Conservation (phyloP, 2,113 vertebrate species). For the Vulpes vulpes region DNA sequence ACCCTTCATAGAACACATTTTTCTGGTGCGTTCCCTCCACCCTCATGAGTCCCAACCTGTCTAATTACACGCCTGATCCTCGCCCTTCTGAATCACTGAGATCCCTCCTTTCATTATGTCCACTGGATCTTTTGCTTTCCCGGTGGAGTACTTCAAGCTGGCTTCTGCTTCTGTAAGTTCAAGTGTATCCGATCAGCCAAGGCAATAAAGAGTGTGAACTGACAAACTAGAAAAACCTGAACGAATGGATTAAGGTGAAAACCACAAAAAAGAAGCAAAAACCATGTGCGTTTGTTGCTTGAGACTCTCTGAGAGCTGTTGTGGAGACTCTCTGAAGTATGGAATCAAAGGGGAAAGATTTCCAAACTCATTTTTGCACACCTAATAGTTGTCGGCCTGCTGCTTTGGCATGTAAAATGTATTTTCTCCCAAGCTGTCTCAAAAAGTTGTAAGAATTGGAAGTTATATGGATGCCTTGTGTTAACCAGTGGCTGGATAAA, state of each 20-base stretch:
- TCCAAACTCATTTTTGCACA: not conserved
- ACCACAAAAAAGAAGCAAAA: not conserved
- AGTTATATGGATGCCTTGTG: not conserved
- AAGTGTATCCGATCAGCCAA: not conserved
- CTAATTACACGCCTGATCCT: slow-evolving; percentile 58
- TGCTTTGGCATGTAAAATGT: slow-evolving; percentile 31
- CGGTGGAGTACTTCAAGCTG: not conserved
- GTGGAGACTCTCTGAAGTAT: not conserved
- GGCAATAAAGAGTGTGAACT: not conserved
- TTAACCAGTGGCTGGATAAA: not conserved
- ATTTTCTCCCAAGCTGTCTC: not conserved
- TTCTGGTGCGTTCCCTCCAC: slow-evolving; percentile 1
- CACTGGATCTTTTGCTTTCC: not conserved
- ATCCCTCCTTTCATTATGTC: slow-evolving; percentile 18
- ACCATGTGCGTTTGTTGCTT: not conserved
- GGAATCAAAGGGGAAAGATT: not conserved
- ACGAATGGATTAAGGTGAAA: slow-evolving; percentile 8
- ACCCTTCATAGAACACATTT: not conserved
- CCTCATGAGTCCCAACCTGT: slow-evolving; percentile 59
- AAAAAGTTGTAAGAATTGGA: slow-evolving; percentile 11
- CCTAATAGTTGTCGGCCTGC: not conserved
- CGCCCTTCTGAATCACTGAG: slow-evolving; percentile 67
- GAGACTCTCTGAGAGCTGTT: not conserved
- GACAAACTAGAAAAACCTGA: slow-evolving; percentile 68
- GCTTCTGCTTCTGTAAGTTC: not conserved